Percentiles rank a stretch among this genome's conserved stretches.
phyloP scores from a whole-genome alignment of 2,797 vertebrate genomes.

The Xiphophorus birchmanni region DNA sequence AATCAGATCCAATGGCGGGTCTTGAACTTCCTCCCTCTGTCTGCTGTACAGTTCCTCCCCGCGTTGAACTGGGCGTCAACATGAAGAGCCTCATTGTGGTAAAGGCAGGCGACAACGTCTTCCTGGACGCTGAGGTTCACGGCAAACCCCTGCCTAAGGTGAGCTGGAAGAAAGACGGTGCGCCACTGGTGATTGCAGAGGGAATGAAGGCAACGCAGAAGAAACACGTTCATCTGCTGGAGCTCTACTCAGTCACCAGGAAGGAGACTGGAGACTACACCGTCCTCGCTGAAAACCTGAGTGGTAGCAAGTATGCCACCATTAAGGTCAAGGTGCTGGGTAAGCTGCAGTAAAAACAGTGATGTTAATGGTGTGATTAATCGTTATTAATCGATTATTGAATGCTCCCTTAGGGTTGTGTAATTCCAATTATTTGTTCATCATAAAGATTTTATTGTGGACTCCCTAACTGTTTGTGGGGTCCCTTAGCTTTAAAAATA shows the following conservation, averaged over 20 bases:
- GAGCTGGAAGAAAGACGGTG: constrained; percentile 90
- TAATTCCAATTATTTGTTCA: no score
- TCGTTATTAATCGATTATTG: no score
- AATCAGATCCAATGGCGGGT: not conserved
- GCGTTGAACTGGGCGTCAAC: constrained; percentile 90
- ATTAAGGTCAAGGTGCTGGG: constrained; percentile 90
- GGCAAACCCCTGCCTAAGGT: constrained; percentile 94
- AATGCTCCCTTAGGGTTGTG: no score
- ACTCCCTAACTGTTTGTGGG: no score
- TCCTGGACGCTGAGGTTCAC: constrained; percentile 91
- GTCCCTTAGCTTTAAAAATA: no score
- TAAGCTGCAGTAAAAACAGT: constrained; percentile 53
- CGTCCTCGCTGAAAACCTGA: constrained; percentile 92
- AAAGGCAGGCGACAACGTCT: constrained; percentile 93
- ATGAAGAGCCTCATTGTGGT: constrained; percentile 94
- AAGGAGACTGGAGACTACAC: constrained; percentile 97
- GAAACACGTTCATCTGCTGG: constrained; percentile 89
- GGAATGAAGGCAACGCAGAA: constrained; percentile 91
- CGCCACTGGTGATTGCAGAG: constrained; percentile 84
- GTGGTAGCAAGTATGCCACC: constrained; percentile 91
- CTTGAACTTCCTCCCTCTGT: not conserved
- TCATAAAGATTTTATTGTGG: no score
- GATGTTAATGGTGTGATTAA: no score
- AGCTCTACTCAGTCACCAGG: constrained; percentile 92
- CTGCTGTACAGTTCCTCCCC: constrained; percentile 87